A percentile compares a stretch with the other conserved stretches of the same genome.
These are phyloP conservation scores for Homarus gammarus DNA, from an alignment of 2,888 invertebrate genomes.

Conservation along the genomic window DNA sequence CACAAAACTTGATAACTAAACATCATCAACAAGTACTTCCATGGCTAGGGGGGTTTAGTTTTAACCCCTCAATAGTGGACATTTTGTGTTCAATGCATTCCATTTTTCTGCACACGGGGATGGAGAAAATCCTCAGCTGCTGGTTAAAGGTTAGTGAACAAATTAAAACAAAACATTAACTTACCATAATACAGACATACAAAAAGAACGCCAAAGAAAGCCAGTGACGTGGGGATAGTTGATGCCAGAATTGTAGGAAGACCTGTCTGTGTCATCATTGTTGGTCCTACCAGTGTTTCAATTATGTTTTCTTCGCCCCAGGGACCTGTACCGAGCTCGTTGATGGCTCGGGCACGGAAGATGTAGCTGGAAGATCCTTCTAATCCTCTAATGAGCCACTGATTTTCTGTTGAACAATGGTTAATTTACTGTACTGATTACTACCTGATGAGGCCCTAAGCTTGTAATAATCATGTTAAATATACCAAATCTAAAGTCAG, in stretches of 20 bases:
- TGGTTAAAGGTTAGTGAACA: neutral
- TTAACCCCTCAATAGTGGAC: too few relatives aligned
- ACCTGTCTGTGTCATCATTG: slow-evolving; percentile 61
- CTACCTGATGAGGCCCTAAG: too few relatives aligned
- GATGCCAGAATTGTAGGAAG: slow-evolving; percentile 77
- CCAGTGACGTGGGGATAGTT: slow-evolving; percentile 72
- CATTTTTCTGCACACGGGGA: too few relatives aligned
- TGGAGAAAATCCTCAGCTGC: too few relatives aligned
- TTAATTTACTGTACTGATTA: neutral
- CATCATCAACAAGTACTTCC: too few relatives aligned
- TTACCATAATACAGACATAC: slow-evolving; percentile 19
- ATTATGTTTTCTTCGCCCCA: slow-evolving; percentile 76
- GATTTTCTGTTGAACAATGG: slow-evolving; percentile 82
- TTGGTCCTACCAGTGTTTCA: slow-evolving; percentile 58
- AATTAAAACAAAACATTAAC: neutral
- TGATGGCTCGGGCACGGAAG: slow-evolving; percentile 84
- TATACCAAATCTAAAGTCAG: too few relatives aligned
- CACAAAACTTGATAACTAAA: too few relatives aligned
- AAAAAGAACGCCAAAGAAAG: slow-evolving; percentile 46
- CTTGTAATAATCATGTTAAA: neutral
- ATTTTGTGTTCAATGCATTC: too few relatives aligned
- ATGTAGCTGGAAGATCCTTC: slow-evolving; percentile 84
- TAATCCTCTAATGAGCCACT: slow-evolving; percentile 88
- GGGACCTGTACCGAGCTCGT: slow-evolving; percentile 77
- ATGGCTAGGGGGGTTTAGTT: too few relatives aligned